Conservation (phyloP, 2,888 invertebrate species). For the Alviniconcha strummeri region DNA sequence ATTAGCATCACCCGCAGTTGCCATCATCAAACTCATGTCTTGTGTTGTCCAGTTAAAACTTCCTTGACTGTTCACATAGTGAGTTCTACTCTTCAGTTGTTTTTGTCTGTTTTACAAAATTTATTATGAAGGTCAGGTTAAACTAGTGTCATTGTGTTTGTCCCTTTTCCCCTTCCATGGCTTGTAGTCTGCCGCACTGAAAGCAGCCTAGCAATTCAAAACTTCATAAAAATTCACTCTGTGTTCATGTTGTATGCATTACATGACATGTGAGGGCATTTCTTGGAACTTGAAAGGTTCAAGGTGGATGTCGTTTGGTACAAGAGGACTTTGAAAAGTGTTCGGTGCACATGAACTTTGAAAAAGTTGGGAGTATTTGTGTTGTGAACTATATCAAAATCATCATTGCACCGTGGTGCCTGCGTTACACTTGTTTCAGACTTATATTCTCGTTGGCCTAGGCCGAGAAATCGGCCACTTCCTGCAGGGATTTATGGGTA, state of each 20-base stretch:
- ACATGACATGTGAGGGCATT: too few relatives aligned
- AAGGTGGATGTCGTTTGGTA: background rate
- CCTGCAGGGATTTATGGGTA: constrained; percentile 22
- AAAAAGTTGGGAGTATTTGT: background rate
- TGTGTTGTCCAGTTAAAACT: too few relatives aligned
- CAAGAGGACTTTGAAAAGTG: background rate
- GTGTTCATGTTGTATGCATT: too few relatives aligned
- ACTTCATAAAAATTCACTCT: too few relatives aligned
- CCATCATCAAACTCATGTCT: too few relatives aligned
- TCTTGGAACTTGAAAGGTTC: background rate
- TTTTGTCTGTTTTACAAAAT: too few relatives aligned
- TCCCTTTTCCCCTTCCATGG: background rate
- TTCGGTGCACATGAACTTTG: constrained; percentile 16
- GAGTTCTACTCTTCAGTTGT: too few relatives aligned
- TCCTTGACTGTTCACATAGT: too few relatives aligned
- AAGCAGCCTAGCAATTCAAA: too few relatives aligned
- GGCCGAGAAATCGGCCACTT: background rate
- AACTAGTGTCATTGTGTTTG: background rate
- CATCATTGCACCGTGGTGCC: constrained; percentile 25
- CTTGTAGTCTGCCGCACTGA: background rate
- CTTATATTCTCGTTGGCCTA: constrained; percentile 13
- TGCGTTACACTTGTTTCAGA: constrained; percentile 10
- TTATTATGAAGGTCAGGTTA: too few relatives aligned
- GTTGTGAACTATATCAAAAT: constrained; percentile 27
- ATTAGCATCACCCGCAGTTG: too few relatives aligned